phyloP scores from a whole-genome alignment of 2,113 vertebrate species.

The Struthidea cinerea region DNA sequence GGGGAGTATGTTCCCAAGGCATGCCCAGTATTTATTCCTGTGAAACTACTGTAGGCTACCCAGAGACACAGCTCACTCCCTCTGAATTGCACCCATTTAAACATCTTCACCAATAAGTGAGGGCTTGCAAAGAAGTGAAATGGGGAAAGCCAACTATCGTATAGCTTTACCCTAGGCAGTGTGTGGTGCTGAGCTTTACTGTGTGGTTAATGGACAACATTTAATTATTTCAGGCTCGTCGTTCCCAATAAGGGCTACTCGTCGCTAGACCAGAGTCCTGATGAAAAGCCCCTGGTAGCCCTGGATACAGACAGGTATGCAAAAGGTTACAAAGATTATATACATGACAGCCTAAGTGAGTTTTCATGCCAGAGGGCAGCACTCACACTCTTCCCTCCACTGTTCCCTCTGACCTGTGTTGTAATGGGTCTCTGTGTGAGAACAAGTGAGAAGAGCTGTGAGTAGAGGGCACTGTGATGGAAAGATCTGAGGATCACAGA shows the following conservation, averaged over 20 bases:
- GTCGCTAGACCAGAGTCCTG: conserved; percentile 96
- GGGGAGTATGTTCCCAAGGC: neutral
- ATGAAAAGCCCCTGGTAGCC: conserved; percentile 96
- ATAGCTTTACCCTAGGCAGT: neutral
- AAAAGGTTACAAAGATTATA: neutral
- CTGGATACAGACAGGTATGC: conserved; percentile 96
- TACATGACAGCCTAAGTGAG: accelerated
- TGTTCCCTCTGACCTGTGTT: neutral
- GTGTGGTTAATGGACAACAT: neutral
- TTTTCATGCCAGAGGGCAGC: neutral
- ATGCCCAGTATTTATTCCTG: neutral
- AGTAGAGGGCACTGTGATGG: neutral
- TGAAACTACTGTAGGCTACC: neutral
- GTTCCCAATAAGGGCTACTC: conserved; percentile 99
- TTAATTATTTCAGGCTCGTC: conserved; percentile 81
- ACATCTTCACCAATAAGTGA: neutral
- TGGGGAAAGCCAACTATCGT: accelerated
- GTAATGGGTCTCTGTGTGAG: neutral
- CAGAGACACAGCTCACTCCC: neutral
- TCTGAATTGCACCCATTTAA: neutral
- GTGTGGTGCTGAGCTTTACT: neutral
- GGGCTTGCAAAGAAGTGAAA: neutral
- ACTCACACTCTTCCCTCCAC: neutral
- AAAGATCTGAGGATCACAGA: neutral
- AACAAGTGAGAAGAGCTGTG: neutral